Evolutionary conservation across 2,888 invertebrate species (phyloP).

Genomic region (Lasioglossum pauxillum): DNA sequence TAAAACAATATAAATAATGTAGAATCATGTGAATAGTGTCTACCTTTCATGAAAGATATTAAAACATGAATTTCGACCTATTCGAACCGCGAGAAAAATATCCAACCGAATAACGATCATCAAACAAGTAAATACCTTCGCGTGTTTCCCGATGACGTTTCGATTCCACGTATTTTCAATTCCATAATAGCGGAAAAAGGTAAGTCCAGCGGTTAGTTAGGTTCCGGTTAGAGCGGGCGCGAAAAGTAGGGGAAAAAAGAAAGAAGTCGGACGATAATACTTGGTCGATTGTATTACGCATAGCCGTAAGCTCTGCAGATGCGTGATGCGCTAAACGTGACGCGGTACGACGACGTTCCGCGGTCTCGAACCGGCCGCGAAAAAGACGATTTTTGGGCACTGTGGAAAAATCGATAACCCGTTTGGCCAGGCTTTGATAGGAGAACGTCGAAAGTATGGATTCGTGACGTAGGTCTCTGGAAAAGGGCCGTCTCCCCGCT

Average conservation of each 20-base stretch:
- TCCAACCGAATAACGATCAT: too few relatives aligned
- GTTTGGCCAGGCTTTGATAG: constrained; percentile 34
- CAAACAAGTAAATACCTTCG: too few relatives aligned
- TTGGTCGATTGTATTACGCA: constrained; percentile 78
- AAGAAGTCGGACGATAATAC: constrained; percentile 63
- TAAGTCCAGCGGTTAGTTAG: not conserved
- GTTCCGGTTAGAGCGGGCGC: constrained; percentile 27
- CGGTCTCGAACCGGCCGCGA: constrained; percentile 17
- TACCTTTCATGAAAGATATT: too few relatives aligned
- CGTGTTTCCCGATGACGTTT: too few relatives aligned
- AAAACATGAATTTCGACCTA: too few relatives aligned
- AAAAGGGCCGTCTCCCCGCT: constrained; percentile 40
- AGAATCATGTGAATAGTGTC: too few relatives aligned
- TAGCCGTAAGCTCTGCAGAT: constrained; percentile 73
- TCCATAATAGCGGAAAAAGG: too few relatives aligned
- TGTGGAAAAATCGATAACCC: constrained; percentile 53
- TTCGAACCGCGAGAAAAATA: too few relatives aligned
- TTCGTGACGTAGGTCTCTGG: constrained; percentile 58
- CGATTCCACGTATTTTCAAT: too few relatives aligned
- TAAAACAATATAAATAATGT: too few relatives aligned
- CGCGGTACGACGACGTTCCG: constrained; percentile 56
- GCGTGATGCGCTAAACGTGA: constrained; percentile 78
- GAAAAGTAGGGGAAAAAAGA: constrained; percentile 28
- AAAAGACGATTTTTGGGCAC: constrained; percentile 43
- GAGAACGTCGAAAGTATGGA: constrained; percentile 49